Evolutionary conservation across 2,888 invertebrate species (phyloP), one percentile per base, ranked within the genome.

Genomic region (Drosophila multiciliata): DNA sequence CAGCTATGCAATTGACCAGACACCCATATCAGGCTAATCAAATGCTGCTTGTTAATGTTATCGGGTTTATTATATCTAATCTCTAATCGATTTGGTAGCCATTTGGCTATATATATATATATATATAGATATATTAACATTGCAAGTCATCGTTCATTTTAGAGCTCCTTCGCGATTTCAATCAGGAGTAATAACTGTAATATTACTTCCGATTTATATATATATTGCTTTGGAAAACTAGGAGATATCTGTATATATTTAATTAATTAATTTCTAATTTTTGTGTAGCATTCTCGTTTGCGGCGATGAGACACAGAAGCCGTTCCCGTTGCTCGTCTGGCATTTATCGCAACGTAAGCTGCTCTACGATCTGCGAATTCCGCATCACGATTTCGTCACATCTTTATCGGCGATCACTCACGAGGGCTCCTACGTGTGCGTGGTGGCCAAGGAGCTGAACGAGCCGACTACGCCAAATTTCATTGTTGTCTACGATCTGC

Each of bases 291-390:
- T 97, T 61, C 94, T 97, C 74, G 97, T 98, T 2, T 98, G 98
- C 91, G 98, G 98, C 9, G 98, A 98, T 92, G 98, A 98, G 94
- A 97, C 97, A 1, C 97, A 98, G 93, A 98, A 97, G 92, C 98
- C 98, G 23, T 98, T 97, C 93, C 97, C 97, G 0, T 93, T 98
- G 76, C 94, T 98, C 52, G 98, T 98, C 40, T 98, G 98, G 98
- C 97, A 97, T 87, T 94, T 98, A 76, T 95, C 96, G 48, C 97
- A 97, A 26, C 94, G 97, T 64, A 97, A 97, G 92, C 94, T 98
- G 75, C 94, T 97, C 26, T 97, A 98, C 91, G 98, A 98, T 93
- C 94, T 98, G 78, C 94, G 98, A 82, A 97, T 98, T 92, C 96
- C 97, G 3, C 97, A 97, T 91, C 98, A 98, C 90, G 97, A 98